Base-by-base conservation (phyloP, 2,888 invertebrate genomes). In the Scelioninae gen. 2 region DNA sequence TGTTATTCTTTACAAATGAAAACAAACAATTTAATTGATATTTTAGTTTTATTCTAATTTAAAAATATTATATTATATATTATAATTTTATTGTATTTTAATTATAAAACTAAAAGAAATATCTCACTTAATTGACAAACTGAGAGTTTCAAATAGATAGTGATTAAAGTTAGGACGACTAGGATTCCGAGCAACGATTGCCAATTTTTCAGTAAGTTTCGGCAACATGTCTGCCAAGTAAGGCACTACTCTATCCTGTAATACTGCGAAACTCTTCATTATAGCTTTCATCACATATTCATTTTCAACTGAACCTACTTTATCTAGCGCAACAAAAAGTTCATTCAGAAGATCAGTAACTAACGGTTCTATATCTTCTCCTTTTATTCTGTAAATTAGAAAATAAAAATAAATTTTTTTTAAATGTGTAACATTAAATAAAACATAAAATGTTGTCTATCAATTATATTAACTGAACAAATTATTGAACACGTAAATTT, bases 261-360 rank as follows among this genome's bases (percentile, higher is more conserved):
- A 88, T 15, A 93, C 90, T 0, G 93, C 91, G 82, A 97, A 91
- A 50, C 92, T 92, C 72, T 97, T 90, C 91, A 98, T 96, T n/a
- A 98, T 91, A 1, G 96, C 96, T 89, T 97, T 98, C 97, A 99
- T 99, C 5, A 96, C 91, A 84, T 99, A 98, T 86, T 98, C 98
- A 86, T 98, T 98, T 87, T 98, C 97, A 77, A 92, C 91, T 0
- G 95, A 94, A 2, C 92, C 92, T 0, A 91, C 90, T 75, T 90
- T 87, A 5, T 91, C 90, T 58, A 98, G 88, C 13, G 93, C 91
- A 0, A 87, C 88, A 86, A 98, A 95, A 22, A 98, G 88, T 60
- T 92, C 92, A 4, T 89, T 88, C 9, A 98, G 88, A 48, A 97
- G 87, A 57, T 91, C 88, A 22, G 89, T 89, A 1, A 93, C 90